Evolutionary conservation across 2,797 vertebrate species (phyloP), one percentile per base, ranked within the genome.

Genomic region (Vultur gryphus): DNA sequence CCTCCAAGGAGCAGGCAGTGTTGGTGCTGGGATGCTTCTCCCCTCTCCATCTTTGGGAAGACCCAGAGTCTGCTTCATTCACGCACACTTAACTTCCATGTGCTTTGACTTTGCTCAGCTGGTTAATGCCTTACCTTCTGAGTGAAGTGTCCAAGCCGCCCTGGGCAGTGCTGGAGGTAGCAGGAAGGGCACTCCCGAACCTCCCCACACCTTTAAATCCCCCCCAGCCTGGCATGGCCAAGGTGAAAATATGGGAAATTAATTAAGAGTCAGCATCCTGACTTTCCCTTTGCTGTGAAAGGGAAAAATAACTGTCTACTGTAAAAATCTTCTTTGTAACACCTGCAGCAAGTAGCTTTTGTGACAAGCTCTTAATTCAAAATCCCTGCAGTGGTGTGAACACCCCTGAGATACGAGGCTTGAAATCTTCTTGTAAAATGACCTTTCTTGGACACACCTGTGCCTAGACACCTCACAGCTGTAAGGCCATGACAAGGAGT

Each of bases 281-380:
- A 78, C 70, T 76, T 92, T 88, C 55, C 37, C 55, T 91, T 93
- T 73, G 55, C 59, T 83, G 62, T 82, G 44, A 73, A 89, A 87
- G 72, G 55, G 59, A 75, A 83, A 87, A 91, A 88, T 43, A 93
- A 37, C 37, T n/a, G 58, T 48, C 25, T 77, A 29, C 35, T 75
- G 26, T 61, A 33, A 82, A 71, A 89, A 73, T 31, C 11, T 20
- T 52, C 58, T 82, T 66, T 35, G 11, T 67, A 70, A 61, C 67
- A 76, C 77, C 75, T 90, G 61, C 79, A 92, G 75, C 83, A 73
- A 90, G 75, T 39, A 73, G 37, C 69, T 93, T 82, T 90, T 89
- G 77, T 88, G 43, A 71, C 48, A 72, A 43, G 15, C n/a, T 76
- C 58, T 67, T 51, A 48, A 41, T 44, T 89, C 20, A 87, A 54